phyloP scores from a whole-genome alignment of 2,888 invertebrate species.

The Bellardia bayeri region DNA sequence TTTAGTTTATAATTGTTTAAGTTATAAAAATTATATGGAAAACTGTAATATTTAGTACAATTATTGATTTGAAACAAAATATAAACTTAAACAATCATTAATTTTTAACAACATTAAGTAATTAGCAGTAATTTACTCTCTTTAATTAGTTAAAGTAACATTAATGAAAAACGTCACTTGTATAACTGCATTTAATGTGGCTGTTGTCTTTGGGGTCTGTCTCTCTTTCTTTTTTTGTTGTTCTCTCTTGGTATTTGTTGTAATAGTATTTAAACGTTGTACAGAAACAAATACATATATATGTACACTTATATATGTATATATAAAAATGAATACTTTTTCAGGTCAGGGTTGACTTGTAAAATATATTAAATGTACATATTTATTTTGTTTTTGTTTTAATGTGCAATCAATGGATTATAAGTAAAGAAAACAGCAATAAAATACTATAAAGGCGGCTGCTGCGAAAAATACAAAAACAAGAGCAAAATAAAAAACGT shows the following conservation, averaged over 20 bases:
- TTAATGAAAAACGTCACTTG: conserved; percentile 66
- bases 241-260: conserved; percentile 37
- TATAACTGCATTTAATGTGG: conserved; percentile 64
- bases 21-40: no score
- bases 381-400: conserved; percentile 53
- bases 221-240: conserved; percentile 20
- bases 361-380: conserved; percentile 64
- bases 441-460: conserved; percentile 48
- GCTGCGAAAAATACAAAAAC: conserved; percentile 37
- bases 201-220: conserved; percentile 3
- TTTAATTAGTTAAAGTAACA: background rate
- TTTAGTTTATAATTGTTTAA: no score
- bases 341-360: conserved; percentile 73
- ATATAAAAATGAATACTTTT: conserved; percentile 64
- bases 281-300: conserved; percentile 10
- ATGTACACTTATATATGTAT: background rate
- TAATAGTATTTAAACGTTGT: conserved; percentile 47
- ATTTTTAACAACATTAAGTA: no score
- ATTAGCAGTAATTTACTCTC: no score
- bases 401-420: conserved; percentile 67
- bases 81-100: no score
- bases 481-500: conserved; percentile 18
- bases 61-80: no score
- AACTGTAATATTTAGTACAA: no score
- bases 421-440: conserved; percentile 30